A percentile compares a stretch with the other conserved stretches of the same genome.
Evolutionary conservation across 2,113 vertebrate species (phyloP).

Genomic region (Hyaena hyaena): DNA sequence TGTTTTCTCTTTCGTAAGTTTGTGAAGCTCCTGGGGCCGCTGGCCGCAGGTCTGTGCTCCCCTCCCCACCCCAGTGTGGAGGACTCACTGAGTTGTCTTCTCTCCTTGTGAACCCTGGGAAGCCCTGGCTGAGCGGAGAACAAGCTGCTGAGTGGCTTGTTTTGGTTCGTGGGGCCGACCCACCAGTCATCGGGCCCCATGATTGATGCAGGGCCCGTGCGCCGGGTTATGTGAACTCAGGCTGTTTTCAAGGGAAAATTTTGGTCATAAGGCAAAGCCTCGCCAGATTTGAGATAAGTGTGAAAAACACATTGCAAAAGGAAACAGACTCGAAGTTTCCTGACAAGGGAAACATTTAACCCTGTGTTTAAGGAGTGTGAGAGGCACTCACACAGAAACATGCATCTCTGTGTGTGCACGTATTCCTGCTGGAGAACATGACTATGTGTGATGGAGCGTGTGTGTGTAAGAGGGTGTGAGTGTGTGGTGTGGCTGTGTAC

Average conservation of each 20-base stretch:
- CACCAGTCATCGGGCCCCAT: constrained; percentile 15
- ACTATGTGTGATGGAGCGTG: neutral
- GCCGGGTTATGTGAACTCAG: constrained; percentile 63
- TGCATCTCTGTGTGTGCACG: neutral
- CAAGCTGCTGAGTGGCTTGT: constrained; percentile 23
- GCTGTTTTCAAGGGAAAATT: constrained; percentile 76
- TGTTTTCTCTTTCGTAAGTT: neutral
- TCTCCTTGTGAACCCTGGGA: neutral
- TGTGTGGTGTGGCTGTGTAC: neutral
- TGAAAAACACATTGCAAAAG: constrained; percentile 76
- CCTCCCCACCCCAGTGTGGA: too few species aligned
- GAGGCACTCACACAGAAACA: neutral
- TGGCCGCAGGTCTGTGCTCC: neutral
- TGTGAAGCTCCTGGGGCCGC: neutral
- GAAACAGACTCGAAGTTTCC: constrained; percentile 60
- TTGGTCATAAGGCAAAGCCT: constrained; percentile 68
- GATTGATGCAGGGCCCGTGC: constrained; percentile 63
- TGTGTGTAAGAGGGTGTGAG: neutral
- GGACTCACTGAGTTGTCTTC: neutral
- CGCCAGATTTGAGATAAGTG: constrained; percentile 78
- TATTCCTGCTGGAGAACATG: neutral
- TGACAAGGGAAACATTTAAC: constrained; percentile 51
- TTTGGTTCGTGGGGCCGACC: constrained; percentile 9
- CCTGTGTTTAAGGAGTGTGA: constrained; percentile 42
- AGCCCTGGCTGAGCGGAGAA: neutral